Conservation (phyloP, 2,113 vertebrate genomes). For the Aldabrachelys gigantea region DNA sequence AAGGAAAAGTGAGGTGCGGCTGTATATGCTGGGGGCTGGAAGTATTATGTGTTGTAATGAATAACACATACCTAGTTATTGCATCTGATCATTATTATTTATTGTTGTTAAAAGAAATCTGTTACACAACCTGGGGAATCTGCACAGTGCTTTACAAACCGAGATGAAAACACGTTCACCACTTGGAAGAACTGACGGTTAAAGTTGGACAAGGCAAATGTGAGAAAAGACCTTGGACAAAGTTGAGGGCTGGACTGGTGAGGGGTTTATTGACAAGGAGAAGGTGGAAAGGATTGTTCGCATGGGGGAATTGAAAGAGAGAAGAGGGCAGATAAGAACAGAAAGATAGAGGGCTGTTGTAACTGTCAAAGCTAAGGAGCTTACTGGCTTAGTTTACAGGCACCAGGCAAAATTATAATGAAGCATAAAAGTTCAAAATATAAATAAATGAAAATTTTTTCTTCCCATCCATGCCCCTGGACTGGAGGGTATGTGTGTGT, state of each 20-base stretch:
- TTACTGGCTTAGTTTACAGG: neutral
- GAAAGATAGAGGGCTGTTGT: neutral
- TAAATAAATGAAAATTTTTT: constrained; percentile 31
- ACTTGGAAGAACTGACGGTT: neutral
- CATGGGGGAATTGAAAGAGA: neutral
- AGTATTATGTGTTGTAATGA: neutral
- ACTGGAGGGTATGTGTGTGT: neutral
- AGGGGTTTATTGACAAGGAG: neutral
- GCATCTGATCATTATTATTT: neutral
- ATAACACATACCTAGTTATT: neutral
- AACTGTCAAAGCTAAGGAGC: neutral
- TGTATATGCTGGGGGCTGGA: constrained; percentile 3
- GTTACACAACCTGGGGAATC: rapidly evolving
- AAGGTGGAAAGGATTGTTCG: neutral
- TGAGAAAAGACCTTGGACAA: neutral
- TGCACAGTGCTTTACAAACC: neutral
- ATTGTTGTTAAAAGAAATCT: neutral
- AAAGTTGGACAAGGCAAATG: neutral
- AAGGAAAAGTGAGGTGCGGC: constrained; percentile 33
- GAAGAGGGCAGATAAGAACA: neutral
- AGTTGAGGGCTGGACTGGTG: rapidly evolving
- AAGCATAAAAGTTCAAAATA: constrained; percentile 27
- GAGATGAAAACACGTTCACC: neutral
- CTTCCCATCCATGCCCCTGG: constrained; percentile 41
- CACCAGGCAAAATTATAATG: constrained; percentile 19